phyloP scores from a whole-genome alignment of 2,797 vertebrate genomes.

The Sandelia bainsii region DNA sequence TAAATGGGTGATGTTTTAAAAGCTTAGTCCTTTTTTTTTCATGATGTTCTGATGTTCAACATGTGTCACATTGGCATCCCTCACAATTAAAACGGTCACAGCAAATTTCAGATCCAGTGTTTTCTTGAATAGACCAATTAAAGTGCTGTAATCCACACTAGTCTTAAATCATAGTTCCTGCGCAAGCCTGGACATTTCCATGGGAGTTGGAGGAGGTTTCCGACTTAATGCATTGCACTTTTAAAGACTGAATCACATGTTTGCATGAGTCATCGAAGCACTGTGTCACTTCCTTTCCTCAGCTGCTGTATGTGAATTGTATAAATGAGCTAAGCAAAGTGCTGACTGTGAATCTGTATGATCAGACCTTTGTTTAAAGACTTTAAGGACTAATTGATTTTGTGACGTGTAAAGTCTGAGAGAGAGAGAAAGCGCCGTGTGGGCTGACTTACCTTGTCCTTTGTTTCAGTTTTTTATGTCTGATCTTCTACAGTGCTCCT shows the following conservation, averaged over 20 bases:
- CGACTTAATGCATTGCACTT: conserved; percentile 21
- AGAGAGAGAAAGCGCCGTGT: background rate
- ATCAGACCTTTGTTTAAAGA: conserved; percentile 18
- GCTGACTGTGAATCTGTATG: background rate
- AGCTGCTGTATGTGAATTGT: background rate
- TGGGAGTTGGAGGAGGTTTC: conserved; percentile 41
- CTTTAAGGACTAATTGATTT: conserved; percentile 37
- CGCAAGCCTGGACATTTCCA: conserved; percentile 3
- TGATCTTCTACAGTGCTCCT: background rate
- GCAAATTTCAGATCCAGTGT: conserved; percentile 62
- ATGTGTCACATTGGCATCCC: conserved; percentile 54
- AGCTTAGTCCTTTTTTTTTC: conserved; percentile 7
- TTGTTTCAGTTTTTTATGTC: background rate
- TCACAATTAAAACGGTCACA: conserved; percentile 61
- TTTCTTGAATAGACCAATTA: conserved; percentile 64
- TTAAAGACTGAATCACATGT: conserved; percentile 30
- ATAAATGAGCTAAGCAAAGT: background rate
- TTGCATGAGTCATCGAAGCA: conserved; percentile 20
- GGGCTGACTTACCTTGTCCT: conserved; percentile 10
- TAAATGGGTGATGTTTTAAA: conserved; percentile 44
- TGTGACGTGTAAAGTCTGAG: background rate
- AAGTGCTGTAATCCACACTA: conserved; percentile 52
- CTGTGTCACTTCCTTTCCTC: background rate
- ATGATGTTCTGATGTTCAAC: conserved; percentile 47
- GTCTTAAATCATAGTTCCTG: conserved; percentile 54